A percentile compares a stretch with the other conserved stretches of the same genome.
Conservation (phyloP, 2,888 invertebrate species). For the Pocota personata region DNA sequence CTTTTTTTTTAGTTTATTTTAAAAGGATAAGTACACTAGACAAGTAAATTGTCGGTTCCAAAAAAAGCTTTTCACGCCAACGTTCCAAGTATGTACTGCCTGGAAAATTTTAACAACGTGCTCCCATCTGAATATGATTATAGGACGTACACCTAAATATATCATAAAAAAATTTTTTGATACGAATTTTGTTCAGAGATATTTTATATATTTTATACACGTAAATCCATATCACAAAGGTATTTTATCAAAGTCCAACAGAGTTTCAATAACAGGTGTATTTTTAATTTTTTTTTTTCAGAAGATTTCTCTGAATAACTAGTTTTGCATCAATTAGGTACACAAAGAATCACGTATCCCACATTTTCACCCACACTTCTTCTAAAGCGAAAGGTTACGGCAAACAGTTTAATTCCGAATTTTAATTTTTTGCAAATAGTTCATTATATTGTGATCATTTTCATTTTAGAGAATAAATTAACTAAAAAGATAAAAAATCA, state of each 20-base stretch:
- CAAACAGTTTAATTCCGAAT: neutral
- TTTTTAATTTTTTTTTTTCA: neutral
- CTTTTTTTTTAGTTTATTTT: neutral
- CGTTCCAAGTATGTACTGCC: neutral
- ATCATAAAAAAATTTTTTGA: neutral
- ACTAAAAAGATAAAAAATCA: too few species aligned
- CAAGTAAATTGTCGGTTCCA: neutral
- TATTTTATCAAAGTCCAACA: neutral
- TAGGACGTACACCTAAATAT: neutral
- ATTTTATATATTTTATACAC: neutral
- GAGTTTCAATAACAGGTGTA: neutral
- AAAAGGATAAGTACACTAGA: neutral
- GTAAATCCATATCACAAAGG: neutral
- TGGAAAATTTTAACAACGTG: conserved; percentile 27
- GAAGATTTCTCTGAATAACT: conserved; percentile 8
- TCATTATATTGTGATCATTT: neutral
- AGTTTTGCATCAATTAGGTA: conserved; percentile 6
- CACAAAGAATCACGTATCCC: neutral
- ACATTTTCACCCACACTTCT: neutral
- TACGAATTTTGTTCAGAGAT: neutral
- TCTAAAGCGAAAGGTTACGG: neutral
- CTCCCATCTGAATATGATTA: conserved; percentile 15
- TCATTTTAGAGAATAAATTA: neutral
- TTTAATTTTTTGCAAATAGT: neutral
- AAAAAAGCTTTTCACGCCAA: neutral